phyloP scores from a whole-genome alignment of 2,888 invertebrate species.

The Amphipyra tragopoginis region DNA sequence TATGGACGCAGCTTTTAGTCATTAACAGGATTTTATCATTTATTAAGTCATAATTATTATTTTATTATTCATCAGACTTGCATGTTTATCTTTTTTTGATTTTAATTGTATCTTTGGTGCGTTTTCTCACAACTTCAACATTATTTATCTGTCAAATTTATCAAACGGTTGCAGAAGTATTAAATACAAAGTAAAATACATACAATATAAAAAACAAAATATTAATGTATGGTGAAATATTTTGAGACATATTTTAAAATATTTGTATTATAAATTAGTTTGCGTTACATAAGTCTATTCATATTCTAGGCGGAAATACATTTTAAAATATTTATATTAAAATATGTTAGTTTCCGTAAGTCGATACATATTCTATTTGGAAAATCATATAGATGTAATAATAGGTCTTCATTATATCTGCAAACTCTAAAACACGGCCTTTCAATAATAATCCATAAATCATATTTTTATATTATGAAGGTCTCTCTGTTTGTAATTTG shows the following conservation, averaged over 20 bases:
- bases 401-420: too few relatives aligned
- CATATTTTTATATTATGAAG: too few relatives aligned
- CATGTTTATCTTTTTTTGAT: not conserved
- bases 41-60: not conserved
- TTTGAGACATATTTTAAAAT: slow-evolving; percentile 33
- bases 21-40: not conserved
- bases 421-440: too few relatives aligned
- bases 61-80: not conserved
- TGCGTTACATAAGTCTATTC: too few relatives aligned
- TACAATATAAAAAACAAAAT: too few relatives aligned
- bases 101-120: slow-evolving; percentile 18
- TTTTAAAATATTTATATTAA: slow-evolving; percentile 36
- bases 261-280: slow-evolving; percentile 29
- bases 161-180: slow-evolving; percentile 36
- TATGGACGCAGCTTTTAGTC: not conserved
- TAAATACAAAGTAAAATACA: slow-evolving; percentile 18
- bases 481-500: slow-evolving; percentile 25
- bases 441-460: too few relatives aligned
- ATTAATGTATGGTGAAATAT: slow-evolving; percentile 33
- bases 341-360: slow-evolving; percentile 13
- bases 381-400: too few relatives aligned
- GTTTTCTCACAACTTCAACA: slow-evolving; percentile 10
- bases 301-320: not conserved
- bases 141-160: slow-evolving; percentile 8
- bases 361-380: too few relatives aligned